Conservation (phyloP, 1,140 invertebrate species). For the Drosophila kepulauana region DNA sequence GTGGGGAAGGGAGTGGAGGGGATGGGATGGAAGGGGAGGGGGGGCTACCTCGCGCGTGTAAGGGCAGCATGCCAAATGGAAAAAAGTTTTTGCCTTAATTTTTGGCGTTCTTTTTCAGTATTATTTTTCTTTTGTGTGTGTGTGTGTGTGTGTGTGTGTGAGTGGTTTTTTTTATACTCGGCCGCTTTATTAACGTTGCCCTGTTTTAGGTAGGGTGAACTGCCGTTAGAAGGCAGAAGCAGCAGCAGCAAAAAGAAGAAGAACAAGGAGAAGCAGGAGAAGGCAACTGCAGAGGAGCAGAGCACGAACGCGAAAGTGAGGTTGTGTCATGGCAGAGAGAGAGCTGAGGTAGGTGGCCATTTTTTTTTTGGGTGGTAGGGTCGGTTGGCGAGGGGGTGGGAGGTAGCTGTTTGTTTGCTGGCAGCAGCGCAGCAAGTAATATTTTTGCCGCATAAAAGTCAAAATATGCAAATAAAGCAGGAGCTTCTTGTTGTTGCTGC, state of each 20-base stretch:
- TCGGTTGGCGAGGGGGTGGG: not conserved
- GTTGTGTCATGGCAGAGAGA: too few relatives aligned
- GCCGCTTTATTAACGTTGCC: conserved; percentile 71
- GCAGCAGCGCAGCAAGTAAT: conserved; percentile 77
- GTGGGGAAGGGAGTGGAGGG: not conserved
- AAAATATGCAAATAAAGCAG: conserved; percentile 79
- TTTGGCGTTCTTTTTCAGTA: conserved; percentile 43
- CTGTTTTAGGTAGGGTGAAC: conserved; percentile 45
- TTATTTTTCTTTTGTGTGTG: conserved; percentile 14
- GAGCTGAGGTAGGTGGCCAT: not conserved
- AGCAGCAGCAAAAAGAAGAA: not conserved
- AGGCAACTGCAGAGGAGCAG: not conserved
- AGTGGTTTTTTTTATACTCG: conserved; percentile 29
- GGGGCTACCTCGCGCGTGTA: conserved; percentile 18
- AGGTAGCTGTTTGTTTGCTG: conserved; percentile 58
- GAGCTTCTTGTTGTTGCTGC: conserved; percentile 21
- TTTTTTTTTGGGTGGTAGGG: not conserved
- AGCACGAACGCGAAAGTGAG: not conserved
- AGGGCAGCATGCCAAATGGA: conserved; percentile 55
- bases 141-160: not conserved
- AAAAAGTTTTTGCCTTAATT: conserved; percentile 61
- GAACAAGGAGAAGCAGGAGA: too few relatives aligned
- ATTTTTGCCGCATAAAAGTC: conserved; percentile 81
- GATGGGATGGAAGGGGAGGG: not conserved
- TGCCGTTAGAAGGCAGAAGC: conserved; percentile 5